These are phyloP conservation scores for Hiodon alosoides DNA, from an alignment of 2,113 vertebrate genomes.

Conservation along the genomic window DNA sequence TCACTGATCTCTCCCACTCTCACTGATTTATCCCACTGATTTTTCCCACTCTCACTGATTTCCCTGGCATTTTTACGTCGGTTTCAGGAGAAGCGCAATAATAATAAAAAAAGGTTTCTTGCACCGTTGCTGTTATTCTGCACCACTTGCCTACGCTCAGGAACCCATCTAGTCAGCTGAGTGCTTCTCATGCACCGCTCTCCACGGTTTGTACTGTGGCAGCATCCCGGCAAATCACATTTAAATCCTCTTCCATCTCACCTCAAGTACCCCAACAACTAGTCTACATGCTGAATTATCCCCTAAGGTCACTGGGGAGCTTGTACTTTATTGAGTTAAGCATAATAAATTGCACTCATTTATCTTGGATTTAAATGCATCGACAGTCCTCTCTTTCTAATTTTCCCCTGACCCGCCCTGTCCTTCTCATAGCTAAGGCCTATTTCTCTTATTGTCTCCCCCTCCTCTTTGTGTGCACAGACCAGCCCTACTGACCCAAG, in stretches of 20 bases:
- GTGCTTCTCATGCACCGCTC: not conserved
- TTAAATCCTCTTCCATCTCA: no score
- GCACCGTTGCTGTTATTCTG: not conserved
- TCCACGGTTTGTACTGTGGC: not conserved
- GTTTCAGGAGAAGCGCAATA: no score
- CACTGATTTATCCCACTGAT: not conserved
- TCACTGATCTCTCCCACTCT: not conserved
- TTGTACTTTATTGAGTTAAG: conserved; percentile 3
- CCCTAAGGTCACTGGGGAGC: not conserved
- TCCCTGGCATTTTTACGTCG: no score
- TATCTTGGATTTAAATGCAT: not conserved
- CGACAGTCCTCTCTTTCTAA: not conserved
- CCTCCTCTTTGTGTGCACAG: not conserved
- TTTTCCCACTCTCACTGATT: no score
- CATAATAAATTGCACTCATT: conserved; percentile 7
- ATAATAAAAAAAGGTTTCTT: not conserved
- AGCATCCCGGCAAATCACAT: not conserved
- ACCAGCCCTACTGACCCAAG: no score
- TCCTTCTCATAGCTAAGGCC: not conserved
- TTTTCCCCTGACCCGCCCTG: not conserved
- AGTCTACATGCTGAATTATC: not conserved
- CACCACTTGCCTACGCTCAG: not conserved
- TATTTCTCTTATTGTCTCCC: not conserved
- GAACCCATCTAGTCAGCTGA: not conserved
- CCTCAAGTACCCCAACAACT: no score